A percentile compares a stretch with the other conserved stretches of the same genome.
Evolutionary conservation across 1,140 invertebrate species (phyloP).

Genomic region (Pachyrhynchus sulphureomaculatus): DNA sequence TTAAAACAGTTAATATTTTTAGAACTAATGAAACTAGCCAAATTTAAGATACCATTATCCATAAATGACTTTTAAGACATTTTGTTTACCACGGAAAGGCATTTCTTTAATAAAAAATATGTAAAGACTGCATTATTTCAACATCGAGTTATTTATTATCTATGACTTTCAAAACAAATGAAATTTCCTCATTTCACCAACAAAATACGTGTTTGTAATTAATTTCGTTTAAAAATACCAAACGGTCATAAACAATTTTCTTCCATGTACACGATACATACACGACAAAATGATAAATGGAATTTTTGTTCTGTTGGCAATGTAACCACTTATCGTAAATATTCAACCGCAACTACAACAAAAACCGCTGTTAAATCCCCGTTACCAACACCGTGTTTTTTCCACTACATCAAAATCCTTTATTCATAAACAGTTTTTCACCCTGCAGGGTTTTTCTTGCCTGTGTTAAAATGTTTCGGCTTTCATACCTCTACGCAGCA

Average conservation of each 20-base stretch:
- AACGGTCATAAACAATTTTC: constrained; percentile 6
- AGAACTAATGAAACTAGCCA: too few relatives aligned
- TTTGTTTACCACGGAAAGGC: too few relatives aligned
- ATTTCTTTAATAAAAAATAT: too few relatives aligned
- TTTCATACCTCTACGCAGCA: neutral
- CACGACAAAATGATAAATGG: constrained; percentile 16
- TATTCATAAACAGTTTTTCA: constrained; percentile 30
- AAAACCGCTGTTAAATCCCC: constrained; percentile 25
- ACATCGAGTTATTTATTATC: too few relatives aligned
- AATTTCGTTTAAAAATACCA: neutral
- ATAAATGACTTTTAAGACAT: too few relatives aligned
- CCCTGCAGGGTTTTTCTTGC: constrained; percentile 19
- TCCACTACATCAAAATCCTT: constrained; percentile 30
- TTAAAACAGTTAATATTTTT: too few relatives aligned
- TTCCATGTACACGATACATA: constrained; percentile 1
- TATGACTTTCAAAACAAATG: too few relatives aligned
- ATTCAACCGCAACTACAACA: constrained; percentile 18
- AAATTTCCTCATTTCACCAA: too few relatives aligned
- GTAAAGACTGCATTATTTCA: too few relatives aligned
- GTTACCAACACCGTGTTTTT: constrained; percentile 15
- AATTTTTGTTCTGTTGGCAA: constrained; percentile 6
- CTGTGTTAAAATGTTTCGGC: neutral
- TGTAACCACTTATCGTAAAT: constrained; percentile 29
- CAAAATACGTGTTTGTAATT: too few relatives aligned
- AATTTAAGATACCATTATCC: too few relatives aligned